Conservation (phyloP, 1,140 invertebrate genomes). For the Arion vulgaris region DNA sequence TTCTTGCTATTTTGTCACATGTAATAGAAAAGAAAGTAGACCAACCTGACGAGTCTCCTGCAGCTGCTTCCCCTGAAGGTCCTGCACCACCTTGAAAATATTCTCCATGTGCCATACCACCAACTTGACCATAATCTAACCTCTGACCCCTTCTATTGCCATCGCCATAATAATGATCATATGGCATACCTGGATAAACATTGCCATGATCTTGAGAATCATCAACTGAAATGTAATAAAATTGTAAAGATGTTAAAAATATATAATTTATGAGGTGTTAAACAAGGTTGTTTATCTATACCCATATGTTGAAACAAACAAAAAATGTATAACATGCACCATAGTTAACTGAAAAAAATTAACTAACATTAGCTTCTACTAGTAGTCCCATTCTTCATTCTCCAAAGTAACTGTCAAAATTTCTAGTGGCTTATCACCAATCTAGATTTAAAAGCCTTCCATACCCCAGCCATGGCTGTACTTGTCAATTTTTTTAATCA, state of each 20-base stretch:
- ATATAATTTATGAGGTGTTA: too few relatives aligned
- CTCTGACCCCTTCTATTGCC: slow-evolving; percentile 23
- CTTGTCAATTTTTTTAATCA: too few relatives aligned
- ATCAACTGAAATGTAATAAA: slow-evolving; percentile 20
- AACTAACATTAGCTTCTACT: background rate
- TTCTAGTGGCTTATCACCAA: too few relatives aligned
- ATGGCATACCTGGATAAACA: slow-evolving; percentile 11
- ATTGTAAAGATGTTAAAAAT: background rate
- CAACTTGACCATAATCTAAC: slow-evolving; percentile 14
- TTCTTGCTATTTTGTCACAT: background rate
- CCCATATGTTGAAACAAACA: too few relatives aligned
- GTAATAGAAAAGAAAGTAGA: slow-evolving; percentile 4
- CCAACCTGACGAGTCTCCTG: slow-evolving; percentile 32
- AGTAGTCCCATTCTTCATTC: too few relatives aligned
- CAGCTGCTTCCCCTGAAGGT: slow-evolving; percentile 18
- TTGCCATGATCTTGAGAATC: slow-evolving; percentile 31
- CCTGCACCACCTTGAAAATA: slow-evolving; percentile 13
- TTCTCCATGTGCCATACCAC: background rate
- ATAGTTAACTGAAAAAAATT: background rate
- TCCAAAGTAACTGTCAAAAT: too few relatives aligned
- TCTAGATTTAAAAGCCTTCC: too few relatives aligned
- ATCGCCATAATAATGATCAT: slow-evolving; percentile 31
- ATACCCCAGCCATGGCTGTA: too few relatives aligned
- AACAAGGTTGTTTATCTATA: too few relatives aligned
- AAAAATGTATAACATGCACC: background rate